Conservation (phyloP, 2,888 invertebrate species). For the Tachystola acroxantha region DNA sequence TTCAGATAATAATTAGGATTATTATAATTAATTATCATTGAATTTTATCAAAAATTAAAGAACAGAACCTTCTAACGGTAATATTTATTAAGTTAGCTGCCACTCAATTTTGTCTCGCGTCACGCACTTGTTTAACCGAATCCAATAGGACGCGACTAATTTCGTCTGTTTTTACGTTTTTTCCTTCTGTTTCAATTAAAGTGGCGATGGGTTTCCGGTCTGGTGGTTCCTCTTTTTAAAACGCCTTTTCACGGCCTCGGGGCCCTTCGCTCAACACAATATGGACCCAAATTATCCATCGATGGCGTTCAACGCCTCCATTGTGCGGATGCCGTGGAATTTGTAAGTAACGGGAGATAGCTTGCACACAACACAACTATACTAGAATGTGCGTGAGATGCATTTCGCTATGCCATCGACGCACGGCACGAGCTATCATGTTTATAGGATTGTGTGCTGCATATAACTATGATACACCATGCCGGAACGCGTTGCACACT, state of each 20-base stretch:
- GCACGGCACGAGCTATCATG: conserved; percentile 11
- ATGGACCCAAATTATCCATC: conserved; percentile 55
- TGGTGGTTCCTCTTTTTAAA: conserved; percentile 33
- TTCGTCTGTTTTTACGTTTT: conserved; percentile 41
- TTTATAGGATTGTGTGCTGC: conserved; percentile 8
- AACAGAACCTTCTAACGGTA: too few species aligned
- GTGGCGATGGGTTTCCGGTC: conserved; percentile 45
- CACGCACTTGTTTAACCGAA: conserved; percentile 26
- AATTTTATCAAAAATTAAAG: too few species aligned
- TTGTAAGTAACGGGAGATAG: conserved; percentile 58
- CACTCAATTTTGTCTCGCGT: conserved; percentile 26
- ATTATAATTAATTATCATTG: too few species aligned
- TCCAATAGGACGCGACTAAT: conserved; percentile 36
- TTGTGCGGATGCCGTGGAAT: conserved; percentile 56
- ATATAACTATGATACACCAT: background rate
- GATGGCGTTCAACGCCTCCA: conserved; percentile 42
- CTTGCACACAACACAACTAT: conserved; percentile 47
- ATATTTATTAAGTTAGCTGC: conserved; percentile 31
- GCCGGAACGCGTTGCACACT: background rate
- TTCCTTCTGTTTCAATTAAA: conserved; percentile 50
- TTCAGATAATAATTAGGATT: too few species aligned
- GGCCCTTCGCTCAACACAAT: conserved; percentile 49
- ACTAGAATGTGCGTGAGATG: conserved; percentile 47
- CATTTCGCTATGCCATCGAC: conserved; percentile 45
- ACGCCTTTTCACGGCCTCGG: conserved; percentile 37